Percentiles rank a stretch among this genome's conserved stretches.
phyloP scores from a whole-genome alignment of 2,888 invertebrate species.

The Drosophila anomelani region DNA sequence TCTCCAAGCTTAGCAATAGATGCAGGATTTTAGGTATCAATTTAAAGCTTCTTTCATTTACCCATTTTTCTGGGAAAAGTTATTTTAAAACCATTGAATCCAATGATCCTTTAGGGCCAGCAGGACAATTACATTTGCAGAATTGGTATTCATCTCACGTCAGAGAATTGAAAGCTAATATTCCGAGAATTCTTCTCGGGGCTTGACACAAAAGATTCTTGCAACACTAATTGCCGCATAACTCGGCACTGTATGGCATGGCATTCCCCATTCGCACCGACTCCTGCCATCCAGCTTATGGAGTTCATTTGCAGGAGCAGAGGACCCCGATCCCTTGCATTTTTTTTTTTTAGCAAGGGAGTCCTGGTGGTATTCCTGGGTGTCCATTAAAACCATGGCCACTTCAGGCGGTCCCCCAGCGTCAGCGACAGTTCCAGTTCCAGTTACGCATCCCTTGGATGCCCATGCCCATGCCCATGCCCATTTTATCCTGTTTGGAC shows the following conservation, averaged over 20 bases:
- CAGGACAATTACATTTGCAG: not conserved
- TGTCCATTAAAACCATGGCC: slow-evolving; percentile 38
- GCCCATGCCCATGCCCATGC: not conserved
- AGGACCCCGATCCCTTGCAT: not conserved
- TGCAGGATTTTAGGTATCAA: too few relatives aligned
- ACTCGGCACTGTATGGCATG: slow-evolving; percentile 19
- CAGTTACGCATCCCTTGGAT: slow-evolving; percentile 24
- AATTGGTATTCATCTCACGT: slow-evolving; percentile 4
- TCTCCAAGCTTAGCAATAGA: too few relatives aligned
- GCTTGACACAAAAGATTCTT: slow-evolving; percentile 25
- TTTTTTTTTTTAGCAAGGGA: not conserved
- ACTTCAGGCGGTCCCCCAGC: slow-evolving; percentile 30
- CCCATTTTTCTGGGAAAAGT: not conserved
- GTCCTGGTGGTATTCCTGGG: not conserved
- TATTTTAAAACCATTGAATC: not conserved
- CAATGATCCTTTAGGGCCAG: not conserved
- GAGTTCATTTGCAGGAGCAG: slow-evolving; percentile 20
- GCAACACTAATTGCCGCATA: slow-evolving; percentile 41
- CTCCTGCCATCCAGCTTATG: slow-evolving; percentile 2
- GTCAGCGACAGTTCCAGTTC: slow-evolving; percentile 7
- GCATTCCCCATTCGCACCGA: not conserved
- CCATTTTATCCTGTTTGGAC: not conserved
- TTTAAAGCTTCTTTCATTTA: too few relatives aligned
- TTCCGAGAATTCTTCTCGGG: slow-evolving; percentile 8
- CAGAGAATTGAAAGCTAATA: slow-evolving; percentile 11